A percentile compares a stretch with the other conserved stretches of the same genome.
These are phyloP conservation scores for Xanthia togata DNA, from an alignment of 2,888 invertebrate species.

Conservation along the genomic window DNA sequence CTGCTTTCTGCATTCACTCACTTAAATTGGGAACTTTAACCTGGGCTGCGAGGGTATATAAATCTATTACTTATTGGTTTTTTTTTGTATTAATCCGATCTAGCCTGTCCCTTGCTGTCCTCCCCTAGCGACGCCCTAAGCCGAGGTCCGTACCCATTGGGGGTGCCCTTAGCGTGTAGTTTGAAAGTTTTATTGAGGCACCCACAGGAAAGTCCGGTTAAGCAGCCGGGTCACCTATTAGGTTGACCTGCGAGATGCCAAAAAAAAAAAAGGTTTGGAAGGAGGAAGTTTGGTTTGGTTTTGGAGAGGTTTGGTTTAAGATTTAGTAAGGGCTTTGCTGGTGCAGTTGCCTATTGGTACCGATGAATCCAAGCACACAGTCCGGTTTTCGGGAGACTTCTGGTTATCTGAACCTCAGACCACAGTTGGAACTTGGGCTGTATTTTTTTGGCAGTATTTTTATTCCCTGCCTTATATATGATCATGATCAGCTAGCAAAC, in stretches of 20 bases:
- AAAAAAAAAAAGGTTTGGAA: too few species aligned
- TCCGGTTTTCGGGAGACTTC: neutral
- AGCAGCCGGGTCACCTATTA: too few species aligned
- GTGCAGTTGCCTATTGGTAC: neutral
- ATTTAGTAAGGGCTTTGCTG: neutral
- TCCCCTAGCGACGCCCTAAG: too few species aligned
- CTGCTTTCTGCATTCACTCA: conserved; percentile 7
- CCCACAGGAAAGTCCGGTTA: too few species aligned
- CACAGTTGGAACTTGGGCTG: neutral
- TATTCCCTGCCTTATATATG: neutral
- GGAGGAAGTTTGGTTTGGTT: too few species aligned
- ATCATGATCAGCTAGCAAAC: neutral
- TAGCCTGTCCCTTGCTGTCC: too few species aligned
- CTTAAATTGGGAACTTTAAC: conserved; percentile 17
- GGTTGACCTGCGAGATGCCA: too few species aligned
- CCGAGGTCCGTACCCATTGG: too few species aligned
- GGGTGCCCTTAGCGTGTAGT: too few species aligned
- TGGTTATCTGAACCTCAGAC: neutral
- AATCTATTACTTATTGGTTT: conserved; percentile 18
- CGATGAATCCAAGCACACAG: neutral
- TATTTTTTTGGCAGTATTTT: neutral
- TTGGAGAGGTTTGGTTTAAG: too few species aligned
- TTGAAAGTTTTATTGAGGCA: too few species aligned
- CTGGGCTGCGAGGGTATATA: neutral
- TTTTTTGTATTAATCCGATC: neutral